Base-by-base conservation (phyloP, 2,113 vertebrate species). In the Apistogramma diplotaenia region DNA sequence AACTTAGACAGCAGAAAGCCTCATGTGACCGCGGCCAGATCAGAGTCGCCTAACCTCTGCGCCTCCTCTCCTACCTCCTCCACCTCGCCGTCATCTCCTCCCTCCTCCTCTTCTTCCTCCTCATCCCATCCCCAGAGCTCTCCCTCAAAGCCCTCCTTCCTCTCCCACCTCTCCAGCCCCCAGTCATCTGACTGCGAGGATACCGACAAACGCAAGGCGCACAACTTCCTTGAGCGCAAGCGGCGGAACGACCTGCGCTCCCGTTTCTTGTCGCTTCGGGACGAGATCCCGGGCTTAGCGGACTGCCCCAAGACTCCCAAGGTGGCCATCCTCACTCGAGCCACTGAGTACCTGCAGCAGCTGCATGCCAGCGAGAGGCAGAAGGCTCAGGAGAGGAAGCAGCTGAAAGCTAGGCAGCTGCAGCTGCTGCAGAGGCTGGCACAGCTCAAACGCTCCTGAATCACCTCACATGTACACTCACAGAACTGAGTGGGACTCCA, bases 211-310 rank as follows among this genome's bases (percentile, higher is more conserved):
- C 96, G 98, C 85, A 97, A 95, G 94, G 98, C 98, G 43, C 98
- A 99, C 94, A 99, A 99, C 76, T 98, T 95, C 84, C 93, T 99
- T 78, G 98, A 99, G 86, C 96, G 98, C 78, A 98, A 99, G 85
- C 93, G 98, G 2, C 95, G 98, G 49, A 98, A 99, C 0, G 98
- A 99, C 87, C 95, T 99, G 49, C 97, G 98, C 62, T 99, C 97
- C 0, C 94, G 98, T 2, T 99, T 99, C 91, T 93, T 98, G 91
- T 97, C 96, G 0, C 91, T 99, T 81, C 93, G 97, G 89, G 97
- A 98, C 85, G 96, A 98, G 92, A 97, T 99, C 77, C 98, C 98
- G 0, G 95, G 96, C 23, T 93, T 99, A 2, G 96, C 95, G 49
- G 94, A 96, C 91, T 97, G 96, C 86, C 96, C 97, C 89, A 99